Base-by-base conservation (phyloP, 1,140 invertebrate genomes). In the Bradysia coprophila region DNA sequence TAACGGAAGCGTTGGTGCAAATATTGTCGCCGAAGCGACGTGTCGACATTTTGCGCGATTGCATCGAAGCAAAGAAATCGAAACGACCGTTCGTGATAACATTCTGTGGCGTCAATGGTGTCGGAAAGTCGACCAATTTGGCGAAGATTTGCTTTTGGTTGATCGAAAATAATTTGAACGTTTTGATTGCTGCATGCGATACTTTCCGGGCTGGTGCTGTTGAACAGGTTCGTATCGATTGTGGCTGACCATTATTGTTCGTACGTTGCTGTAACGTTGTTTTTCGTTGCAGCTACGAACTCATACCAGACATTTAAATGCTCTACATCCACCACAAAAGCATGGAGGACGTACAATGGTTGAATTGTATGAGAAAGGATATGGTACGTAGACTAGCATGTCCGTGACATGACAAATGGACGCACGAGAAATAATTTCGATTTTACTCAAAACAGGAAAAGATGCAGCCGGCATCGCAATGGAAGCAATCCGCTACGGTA, bases 91-190 rank as follows among this genome's bases (percentile, higher is more conserved):
- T 93, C 62, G 81, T 91, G 2, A 89, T 98, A 67, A 76, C 88
- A 0, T 99, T 99, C 59, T 99, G 96, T 67, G 96, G 96, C 38
- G 96, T 99, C 0, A 99, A 99, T 63, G 96, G 96, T 33, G 96
- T 99, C 2, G 96, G 96, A 38, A 99, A 99, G 58, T 98, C 93
- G 0, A 99, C 96, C 2, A 99, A 99, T 68, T 66, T 99, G 28
- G 95, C 96, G 2, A 99, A 99, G 75, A 96, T 99, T 43, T 92
- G 91, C 55, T 99, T 98, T 61, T 99, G 96, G 96, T 66, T 99
- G 39, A 92, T 98, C 49, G 94, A 98, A 66, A 99, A 99, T 62
- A 83, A 90, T 51, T 78, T 96, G 51, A 76, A 84, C 33, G 95
- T 99, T 13, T 61, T 99, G 49, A 97, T 99, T 45, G 95, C 95